Percentiles rank a stretch among this genome's conserved stretches.
Conservation (phyloP, 1,140 invertebrate species). For the Xylocopa sonorina region DNA sequence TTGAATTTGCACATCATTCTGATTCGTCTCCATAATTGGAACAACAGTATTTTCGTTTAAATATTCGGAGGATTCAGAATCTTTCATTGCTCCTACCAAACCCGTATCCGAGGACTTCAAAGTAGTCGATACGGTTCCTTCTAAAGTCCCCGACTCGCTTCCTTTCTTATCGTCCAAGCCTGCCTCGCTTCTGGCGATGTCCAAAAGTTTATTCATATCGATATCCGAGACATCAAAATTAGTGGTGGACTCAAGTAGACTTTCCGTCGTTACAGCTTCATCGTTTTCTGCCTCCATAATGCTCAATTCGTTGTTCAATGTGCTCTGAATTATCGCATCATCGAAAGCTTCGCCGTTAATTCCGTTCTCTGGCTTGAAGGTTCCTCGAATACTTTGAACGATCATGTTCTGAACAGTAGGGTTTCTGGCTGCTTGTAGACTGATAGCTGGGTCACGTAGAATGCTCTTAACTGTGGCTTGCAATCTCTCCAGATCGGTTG, state of each 20-base stretch:
- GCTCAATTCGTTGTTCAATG: constrained; percentile 56
- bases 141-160: too few species aligned
- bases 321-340: constrained; percentile 59
- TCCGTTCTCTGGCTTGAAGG: constrained; percentile 44
- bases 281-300: neutral
- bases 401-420: constrained; percentile 70
- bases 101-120: neutral
- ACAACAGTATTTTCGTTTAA: too few species aligned
- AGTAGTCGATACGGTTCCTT: neutral
- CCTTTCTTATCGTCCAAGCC: neutral
- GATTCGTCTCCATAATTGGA: neutral
- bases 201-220: constrained; percentile 9
- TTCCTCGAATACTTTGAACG: constrained; percentile 64
- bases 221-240: neutral
- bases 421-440: constrained; percentile 50
- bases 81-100: neutral
- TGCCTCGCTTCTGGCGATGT: constrained; percentile 10
- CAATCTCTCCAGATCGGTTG: neutral
- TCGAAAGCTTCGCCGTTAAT: constrained; percentile 42
- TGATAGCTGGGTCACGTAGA: constrained; percentile 60
- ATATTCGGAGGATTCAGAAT: neutral
- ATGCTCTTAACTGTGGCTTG: constrained; percentile 51
- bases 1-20: neutral
- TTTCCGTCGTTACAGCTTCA: neutral
- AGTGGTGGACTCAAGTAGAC: neutral